Percentiles rank a stretch among this genome's conserved stretches.
phyloP scores from a whole-genome alignment of 1,140 invertebrate genomes.

The Aphelinus atriplicis region DNA sequence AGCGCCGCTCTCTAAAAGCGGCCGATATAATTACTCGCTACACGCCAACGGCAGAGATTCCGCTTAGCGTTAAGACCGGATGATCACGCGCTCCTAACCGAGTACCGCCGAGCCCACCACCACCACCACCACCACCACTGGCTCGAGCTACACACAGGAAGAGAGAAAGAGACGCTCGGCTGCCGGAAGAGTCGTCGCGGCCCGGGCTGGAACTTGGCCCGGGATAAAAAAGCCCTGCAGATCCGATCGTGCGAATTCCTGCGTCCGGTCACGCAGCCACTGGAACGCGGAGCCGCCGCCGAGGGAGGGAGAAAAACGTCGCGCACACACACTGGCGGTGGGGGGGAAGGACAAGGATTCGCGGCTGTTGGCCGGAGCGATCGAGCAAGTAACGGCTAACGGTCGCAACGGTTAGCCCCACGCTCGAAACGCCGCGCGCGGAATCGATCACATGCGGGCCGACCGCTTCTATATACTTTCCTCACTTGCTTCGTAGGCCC shows the following conservation, averaged over 20 bases:
- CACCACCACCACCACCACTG: too few relatives aligned
- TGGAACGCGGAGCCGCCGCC: slow-evolving; percentile 26
- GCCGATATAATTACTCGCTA: slow-evolving; percentile 53
- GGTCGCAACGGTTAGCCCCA: background rate
- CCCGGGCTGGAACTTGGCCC: background rate
- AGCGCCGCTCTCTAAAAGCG: background rate
- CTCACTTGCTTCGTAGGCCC: too few relatives aligned
- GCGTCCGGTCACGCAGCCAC: slow-evolving; percentile 54
- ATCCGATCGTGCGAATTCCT: slow-evolving; percentile 44
- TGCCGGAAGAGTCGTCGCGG: slow-evolving; percentile 33
- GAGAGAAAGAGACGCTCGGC: background rate
- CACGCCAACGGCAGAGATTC: slow-evolving; percentile 45
- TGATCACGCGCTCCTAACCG: slow-evolving; percentile 32
- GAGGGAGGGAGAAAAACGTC: slow-evolving; percentile 28
- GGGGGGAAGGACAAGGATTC: too few relatives aligned
- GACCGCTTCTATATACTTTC: too few relatives aligned
- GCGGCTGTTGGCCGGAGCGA: too few relatives aligned
- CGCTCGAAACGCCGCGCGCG: too few relatives aligned
- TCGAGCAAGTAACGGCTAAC: slow-evolving; percentile 34
- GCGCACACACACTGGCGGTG: slow-evolving; percentile 14
- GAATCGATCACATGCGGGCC: too few relatives aligned
- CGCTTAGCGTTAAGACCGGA: slow-evolving; percentile 46
- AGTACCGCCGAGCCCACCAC: too few relatives aligned
- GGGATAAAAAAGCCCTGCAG: background rate
- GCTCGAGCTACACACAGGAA: background rate